Evolutionary conservation across 2,888 invertebrate species (phyloP).

Genomic region (Candidula unifasciata): DNA sequence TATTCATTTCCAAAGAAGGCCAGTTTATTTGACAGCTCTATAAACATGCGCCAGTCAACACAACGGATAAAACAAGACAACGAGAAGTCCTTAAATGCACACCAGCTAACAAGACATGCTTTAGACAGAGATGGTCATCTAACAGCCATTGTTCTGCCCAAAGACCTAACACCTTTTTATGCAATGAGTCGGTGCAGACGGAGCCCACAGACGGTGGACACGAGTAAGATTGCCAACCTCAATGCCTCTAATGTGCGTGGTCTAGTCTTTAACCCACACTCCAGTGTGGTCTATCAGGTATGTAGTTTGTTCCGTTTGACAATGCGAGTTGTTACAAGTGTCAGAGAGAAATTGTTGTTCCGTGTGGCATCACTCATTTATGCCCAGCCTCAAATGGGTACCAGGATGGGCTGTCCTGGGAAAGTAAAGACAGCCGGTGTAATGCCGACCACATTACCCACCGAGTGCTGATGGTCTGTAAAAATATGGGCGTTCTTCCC

Average conservation of each 20-base stretch:
- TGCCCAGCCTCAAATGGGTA: too few species aligned
- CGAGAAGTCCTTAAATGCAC: too few species aligned
- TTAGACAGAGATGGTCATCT: background rate
- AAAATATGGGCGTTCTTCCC: too few species aligned
- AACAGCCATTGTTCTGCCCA: constrained; percentile 12
- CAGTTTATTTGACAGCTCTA: background rate
- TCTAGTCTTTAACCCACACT: constrained; percentile 87
- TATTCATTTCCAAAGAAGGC: too few species aligned
- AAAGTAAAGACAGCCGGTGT: too few species aligned
- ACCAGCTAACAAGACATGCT: background rate
- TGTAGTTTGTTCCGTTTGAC: background rate
- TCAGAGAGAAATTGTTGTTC: too few species aligned
- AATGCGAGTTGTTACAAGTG: too few species aligned
- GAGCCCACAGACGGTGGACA: constrained; percentile 60
- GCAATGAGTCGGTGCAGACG: constrained; percentile 20
- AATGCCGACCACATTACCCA: too few species aligned
- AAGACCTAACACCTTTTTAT: background rate
- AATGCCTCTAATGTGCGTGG: constrained; percentile 61
- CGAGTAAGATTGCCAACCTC: constrained; percentile 64
- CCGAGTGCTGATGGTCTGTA: too few species aligned
- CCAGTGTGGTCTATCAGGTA: constrained; percentile 89
- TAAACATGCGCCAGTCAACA: background rate
- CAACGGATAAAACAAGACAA: background rate
- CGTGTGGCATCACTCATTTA: too few species aligned
- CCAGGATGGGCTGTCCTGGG: too few species aligned